A percentile compares a stretch with the other conserved stretches of the same genome.
Conservation (phyloP, 2,113 vertebrate species). For the Theristicus caerulescens region DNA sequence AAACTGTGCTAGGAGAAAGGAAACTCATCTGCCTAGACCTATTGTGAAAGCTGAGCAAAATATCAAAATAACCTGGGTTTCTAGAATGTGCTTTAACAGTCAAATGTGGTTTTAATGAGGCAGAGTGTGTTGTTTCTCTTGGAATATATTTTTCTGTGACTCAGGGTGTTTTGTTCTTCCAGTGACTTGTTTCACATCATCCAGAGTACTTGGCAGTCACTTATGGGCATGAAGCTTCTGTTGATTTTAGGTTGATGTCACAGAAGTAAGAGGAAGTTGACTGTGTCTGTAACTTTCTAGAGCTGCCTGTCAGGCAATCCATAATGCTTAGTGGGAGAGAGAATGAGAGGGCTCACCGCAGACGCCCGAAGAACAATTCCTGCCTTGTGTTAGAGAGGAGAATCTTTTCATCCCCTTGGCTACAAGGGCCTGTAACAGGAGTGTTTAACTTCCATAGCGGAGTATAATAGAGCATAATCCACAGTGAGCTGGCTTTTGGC, state of each 20-base stretch:
- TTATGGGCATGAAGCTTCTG: background rate
- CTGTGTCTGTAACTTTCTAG: slow-evolving; percentile 5
- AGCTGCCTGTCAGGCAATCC: slow-evolving; percentile 21
- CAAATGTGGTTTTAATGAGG: slow-evolving; percentile 21
- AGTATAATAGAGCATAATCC: background rate
- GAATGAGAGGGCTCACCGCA: background rate
- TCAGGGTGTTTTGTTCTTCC: slow-evolving; percentile 44
- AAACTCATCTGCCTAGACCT: background rate
- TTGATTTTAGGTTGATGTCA: slow-evolving; percentile 20
- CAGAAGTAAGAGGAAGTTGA: background rate
- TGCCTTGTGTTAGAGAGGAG: background rate
- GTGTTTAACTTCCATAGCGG: background rate
- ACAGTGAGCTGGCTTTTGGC: background rate
- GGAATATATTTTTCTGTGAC: slow-evolving; percentile 38
- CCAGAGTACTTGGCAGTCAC: slow-evolving; percentile 9
- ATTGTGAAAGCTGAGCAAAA: slow-evolving; percentile 11
- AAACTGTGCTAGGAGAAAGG: background rate
- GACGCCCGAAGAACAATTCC: background rate
- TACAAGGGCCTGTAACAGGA: background rate
- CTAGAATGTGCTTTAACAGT: slow-evolving; percentile 23
- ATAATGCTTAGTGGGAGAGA: background rate
- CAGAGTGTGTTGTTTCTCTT: background rate
- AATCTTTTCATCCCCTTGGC: background rate
- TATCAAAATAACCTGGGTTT: slow-evolving; percentile 8
- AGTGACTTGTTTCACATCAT: slow-evolving; percentile 38